Evolutionary conservation across 2,888 invertebrate species (phyloP).

Genomic region (Brachylomia viminalis): DNA sequence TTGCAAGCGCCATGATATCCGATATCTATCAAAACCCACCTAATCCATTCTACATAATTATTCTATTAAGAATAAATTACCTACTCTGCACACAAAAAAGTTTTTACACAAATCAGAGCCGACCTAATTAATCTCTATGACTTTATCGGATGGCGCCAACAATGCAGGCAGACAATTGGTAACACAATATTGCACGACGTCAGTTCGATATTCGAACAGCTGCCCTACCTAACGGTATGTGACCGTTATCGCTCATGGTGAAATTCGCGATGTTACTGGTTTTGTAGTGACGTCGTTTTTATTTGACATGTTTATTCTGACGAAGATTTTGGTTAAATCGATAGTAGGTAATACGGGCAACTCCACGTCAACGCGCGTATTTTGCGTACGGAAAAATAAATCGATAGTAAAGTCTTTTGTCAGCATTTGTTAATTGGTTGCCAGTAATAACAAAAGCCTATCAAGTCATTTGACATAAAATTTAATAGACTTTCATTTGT

Average conservation of each 20-base stretch:
- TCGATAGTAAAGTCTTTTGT: too few relatives aligned
- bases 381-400: too few relatives aligned
- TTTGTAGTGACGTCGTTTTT: slow-evolving; percentile 36
- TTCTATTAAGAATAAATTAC: slow-evolving; percentile 42
- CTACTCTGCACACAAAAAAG: slow-evolving; percentile 17
- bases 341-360: too few relatives aligned
- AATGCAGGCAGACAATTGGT: slow-evolving; percentile 48
- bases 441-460: not conserved
- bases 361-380: too few relatives aligned
- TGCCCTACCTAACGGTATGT: slow-evolving; percentile 62
- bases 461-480: not conserved
- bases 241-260: slow-evolving; percentile 56
- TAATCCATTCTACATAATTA: slow-evolving; percentile 9
- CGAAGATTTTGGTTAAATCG: too few relatives aligned
- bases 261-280: slow-evolving; percentile 49
- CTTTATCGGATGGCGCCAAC: slow-evolving; percentile 50
- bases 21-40: slow-evolving; percentile 25
- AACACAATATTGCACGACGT: slow-evolving; percentile 60
- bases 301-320: slow-evolving; percentile 4
- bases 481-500: not conserved
- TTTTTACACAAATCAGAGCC: slow-evolving; percentile 28
- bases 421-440: not conserved
- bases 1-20: slow-evolving; percentile 5
- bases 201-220: slow-evolving; percentile 57
- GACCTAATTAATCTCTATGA: slow-evolving; percentile 11